phyloP scores from a whole-genome alignment of 2,113 vertebrate species.

The Forbesichthys agassizii region DNA sequence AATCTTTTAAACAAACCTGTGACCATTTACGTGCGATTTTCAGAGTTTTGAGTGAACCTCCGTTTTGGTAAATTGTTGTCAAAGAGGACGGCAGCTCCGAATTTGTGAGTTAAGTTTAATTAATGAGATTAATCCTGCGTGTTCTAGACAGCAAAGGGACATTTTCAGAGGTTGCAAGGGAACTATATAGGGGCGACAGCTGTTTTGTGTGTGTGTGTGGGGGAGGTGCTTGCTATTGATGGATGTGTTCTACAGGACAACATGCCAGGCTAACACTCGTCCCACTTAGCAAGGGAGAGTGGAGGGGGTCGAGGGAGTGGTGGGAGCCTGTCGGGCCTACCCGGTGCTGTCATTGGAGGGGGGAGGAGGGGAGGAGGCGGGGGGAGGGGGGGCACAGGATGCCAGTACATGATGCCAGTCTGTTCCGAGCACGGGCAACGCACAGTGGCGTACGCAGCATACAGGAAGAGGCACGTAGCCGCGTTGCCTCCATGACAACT shows the following conservation, averaged over 20 bases:
- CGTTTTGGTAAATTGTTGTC: too few species aligned
- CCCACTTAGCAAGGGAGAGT: slow-evolving; percentile 32
- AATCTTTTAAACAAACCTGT: too few species aligned
- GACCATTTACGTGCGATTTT: too few species aligned
- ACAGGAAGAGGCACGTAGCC: slow-evolving; percentile 7
- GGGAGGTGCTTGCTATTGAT: slow-evolving; percentile 46
- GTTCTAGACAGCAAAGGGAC: slow-evolving; percentile 25
- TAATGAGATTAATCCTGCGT: slow-evolving; percentile 18
- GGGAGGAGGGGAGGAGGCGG: slow-evolving; percentile 3
- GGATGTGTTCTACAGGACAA: slow-evolving; percentile 55
- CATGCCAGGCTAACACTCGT: slow-evolving; percentile 18
- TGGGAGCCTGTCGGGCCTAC: slow-evolving; percentile 51
- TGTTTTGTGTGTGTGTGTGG: slow-evolving; percentile 26
- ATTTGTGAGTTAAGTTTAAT: background rate
- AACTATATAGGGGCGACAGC: slow-evolving; percentile 37
- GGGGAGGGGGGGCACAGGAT: slow-evolving; percentile 9
- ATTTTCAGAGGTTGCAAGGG: slow-evolving; percentile 24
- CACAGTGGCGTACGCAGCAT: background rate
- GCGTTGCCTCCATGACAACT: slow-evolving; percentile 19
- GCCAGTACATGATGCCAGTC: slow-evolving; percentile 18
- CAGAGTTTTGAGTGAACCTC: too few species aligned
- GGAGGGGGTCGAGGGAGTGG: slow-evolving; percentile 17
- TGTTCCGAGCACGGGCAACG: slow-evolving; percentile 12
- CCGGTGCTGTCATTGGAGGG: slow-evolving; percentile 41
- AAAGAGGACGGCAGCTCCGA: too few species aligned